phyloP scores from a whole-genome alignment of 2,797 vertebrate species.

The Rhinatrema bivittatum region DNA sequence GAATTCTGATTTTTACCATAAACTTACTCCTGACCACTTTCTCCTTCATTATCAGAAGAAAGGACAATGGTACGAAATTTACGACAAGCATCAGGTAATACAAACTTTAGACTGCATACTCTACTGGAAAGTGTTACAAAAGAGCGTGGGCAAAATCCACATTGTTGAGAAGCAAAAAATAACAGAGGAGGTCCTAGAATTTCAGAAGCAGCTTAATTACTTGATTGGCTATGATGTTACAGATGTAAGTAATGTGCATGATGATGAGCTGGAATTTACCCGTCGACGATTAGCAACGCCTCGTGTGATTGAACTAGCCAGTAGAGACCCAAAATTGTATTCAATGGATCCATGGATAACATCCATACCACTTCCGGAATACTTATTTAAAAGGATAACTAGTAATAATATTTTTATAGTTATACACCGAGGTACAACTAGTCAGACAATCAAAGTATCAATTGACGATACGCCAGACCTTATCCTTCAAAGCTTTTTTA shows the following conservation, averaged over 20 bases:
- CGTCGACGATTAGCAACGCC: slow-evolving; percentile 87
- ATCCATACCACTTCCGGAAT: slow-evolving; percentile 77
- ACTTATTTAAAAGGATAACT: slow-evolving; percentile 75
- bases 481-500: slow-evolving; percentile 78
- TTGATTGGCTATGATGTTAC: slow-evolving; percentile 95
- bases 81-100: slow-evolving; percentile 92
- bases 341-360: slow-evolving; percentile 93
- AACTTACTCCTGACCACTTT: slow-evolving; percentile 80
- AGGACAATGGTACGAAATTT: slow-evolving; percentile 92
- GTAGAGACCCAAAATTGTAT: slow-evolving; percentile 79
- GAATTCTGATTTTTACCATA: slow-evolving; percentile 81
- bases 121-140: slow-evolving; percentile 86
- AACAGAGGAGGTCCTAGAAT: slow-evolving; percentile 68
- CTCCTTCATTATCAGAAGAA: slow-evolving; percentile 94
- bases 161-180: slow-evolving; percentile 68
- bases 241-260: slow-evolving; percentile 91
- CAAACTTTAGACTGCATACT: slow-evolving; percentile 92
- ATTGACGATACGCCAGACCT: slow-evolving; percentile 76
- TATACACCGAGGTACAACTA: slow-evolving; percentile 81
- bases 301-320: slow-evolving; percentile 75
- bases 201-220: slow-evolving; percentile 82
- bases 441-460: slow-evolving; percentile 89
- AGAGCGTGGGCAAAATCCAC: slow-evolving; percentile 83
- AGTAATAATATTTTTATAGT: slow-evolving; percentile 78
- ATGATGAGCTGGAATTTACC: slow-evolving; percentile 93